phyloP scores from a whole-genome alignment of 2,113 vertebrate genomes.

The Ptychochromis oligacanthus region DNA sequence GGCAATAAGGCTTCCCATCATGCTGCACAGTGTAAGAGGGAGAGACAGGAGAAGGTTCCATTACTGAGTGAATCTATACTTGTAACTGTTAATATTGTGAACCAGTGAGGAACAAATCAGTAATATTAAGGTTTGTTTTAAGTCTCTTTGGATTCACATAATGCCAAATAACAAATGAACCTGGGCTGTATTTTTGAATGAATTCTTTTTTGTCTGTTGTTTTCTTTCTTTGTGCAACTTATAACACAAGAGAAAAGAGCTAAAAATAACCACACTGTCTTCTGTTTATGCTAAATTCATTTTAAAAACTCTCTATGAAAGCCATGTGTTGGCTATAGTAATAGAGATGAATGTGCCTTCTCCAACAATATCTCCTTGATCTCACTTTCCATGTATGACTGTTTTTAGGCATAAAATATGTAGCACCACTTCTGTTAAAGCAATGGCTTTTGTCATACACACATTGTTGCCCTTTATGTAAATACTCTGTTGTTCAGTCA shows the following conservation, averaged over 20 bases:
- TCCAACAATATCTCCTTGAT: background rate
- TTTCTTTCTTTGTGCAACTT: background rate
- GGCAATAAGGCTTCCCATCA: constrained; percentile 84
- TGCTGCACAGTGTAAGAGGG: constrained; percentile 73
- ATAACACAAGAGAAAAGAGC: background rate
- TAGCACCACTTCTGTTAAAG: background rate
- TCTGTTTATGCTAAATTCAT: background rate
- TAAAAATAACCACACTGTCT: background rate
- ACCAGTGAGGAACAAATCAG: background rate
- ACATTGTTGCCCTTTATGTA: background rate
- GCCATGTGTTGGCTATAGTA: background rate
- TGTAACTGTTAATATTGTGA: background rate
- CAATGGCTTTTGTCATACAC: background rate
- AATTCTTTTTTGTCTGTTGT: background rate
- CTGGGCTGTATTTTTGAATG: background rate
- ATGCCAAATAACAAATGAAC: background rate
- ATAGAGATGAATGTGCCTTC: background rate
- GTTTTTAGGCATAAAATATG: background rate
- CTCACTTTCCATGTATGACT: background rate
- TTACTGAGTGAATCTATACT: background rate
- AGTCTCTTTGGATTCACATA: background rate
- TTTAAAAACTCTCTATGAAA: too few species aligned
- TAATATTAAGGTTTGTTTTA: background rate
- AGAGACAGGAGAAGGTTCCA: background rate
- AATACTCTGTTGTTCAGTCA: background rate